Base-by-base conservation (phyloP, 2,797 vertebrate genomes). In the Tragelaphus eurycerus region DNA sequence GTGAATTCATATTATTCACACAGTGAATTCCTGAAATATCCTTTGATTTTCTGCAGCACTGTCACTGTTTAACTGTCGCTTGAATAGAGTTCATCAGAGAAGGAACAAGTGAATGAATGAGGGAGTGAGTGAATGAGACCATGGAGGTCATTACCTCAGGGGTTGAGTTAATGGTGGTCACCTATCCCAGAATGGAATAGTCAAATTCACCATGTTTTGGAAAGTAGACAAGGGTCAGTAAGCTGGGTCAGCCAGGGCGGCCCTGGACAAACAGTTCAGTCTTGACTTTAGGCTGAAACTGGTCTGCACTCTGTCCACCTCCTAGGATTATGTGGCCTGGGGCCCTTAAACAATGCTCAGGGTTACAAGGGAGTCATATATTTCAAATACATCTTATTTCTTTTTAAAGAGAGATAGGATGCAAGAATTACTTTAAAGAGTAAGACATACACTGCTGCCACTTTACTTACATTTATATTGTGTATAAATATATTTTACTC, bases 31-130 rank as follows among this genome's bases (percentile, higher is more conserved):
- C n/a, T 25, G 52, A 96, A 64, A 86, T 50, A 54, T 74, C 46
- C 43, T 97, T 79, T 55, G 48, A 87, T 81, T 64, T 93, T 78
- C 48, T 43, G 93, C 57, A 93, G 94, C 50, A 90, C 54, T 79
- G 38, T 90, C 60, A 86, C 46, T 95, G 3, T 21, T 76, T 60
- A 60, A 86, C 11, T 94, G 14, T 60, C 55, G 48, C 93, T 89
- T 97, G 38, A 84, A 59, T 84, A 13, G 19, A 84, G 31, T 60
- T 95, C 76, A 89, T 95, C 81, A 74, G 52, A 76, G 81, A 81
- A 87, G 16, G 23, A 83, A 95, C 85, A 48, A 87, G 19, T 79
- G 23, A 96, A 46, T 76, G 31, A 93, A 81, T 57, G 46, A 59
- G 19, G 14, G 43, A 90, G 27, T 62, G 19, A 89, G 43, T 59